These are phyloP conservation scores for Epinotia nisella DNA, from an alignment of 2,888 invertebrate genomes.

Conservation along the genomic window DNA sequence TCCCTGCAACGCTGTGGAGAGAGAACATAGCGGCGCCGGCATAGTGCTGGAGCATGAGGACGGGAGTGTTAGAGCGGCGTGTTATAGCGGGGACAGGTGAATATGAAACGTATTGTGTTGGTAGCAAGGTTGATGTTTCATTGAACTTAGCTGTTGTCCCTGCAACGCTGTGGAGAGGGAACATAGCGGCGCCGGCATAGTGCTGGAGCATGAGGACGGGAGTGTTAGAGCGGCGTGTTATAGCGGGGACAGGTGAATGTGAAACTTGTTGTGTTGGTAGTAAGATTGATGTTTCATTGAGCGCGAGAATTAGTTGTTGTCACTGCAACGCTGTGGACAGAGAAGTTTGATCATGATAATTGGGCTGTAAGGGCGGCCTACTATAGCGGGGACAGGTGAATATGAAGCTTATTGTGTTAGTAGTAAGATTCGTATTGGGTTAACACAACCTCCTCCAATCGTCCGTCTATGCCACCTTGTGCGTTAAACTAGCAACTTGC, in stretches of 20 bases:
- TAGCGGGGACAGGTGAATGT: conserved; percentile 48
- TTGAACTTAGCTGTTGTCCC: conserved; percentile 80
- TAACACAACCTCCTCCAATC: too few relatives aligned
- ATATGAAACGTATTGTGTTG: background rate
- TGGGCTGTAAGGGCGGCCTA: conserved; percentile 56
- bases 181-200: conserved; percentile 55
- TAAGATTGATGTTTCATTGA: background rate
- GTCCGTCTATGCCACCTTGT: too few relatives aligned
- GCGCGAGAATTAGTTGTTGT: conserved; percentile 86
- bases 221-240: conserved; percentile 59
- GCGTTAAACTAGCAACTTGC: too few relatives aligned
- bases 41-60: conserved; percentile 61
- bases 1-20: conserved; percentile 51
- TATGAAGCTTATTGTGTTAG: background rate
- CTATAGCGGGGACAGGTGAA: conserved; percentile 52
- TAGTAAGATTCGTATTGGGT: background rate
- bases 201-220: conserved; percentile 58
- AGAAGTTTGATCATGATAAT: conserved; percentile 58
- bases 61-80: conserved; percentile 55
- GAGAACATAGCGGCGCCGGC: conserved; percentile 57
- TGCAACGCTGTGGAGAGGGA: conserved; percentile 56
- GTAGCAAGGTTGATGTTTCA: background rate
- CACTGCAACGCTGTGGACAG: conserved; percentile 53
- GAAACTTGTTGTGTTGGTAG: background rate
- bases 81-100: conserved; percentile 53